Evolutionary conservation across 2,113 vertebrate species (phyloP).

Genomic region (Myodes glareolus): DNA sequence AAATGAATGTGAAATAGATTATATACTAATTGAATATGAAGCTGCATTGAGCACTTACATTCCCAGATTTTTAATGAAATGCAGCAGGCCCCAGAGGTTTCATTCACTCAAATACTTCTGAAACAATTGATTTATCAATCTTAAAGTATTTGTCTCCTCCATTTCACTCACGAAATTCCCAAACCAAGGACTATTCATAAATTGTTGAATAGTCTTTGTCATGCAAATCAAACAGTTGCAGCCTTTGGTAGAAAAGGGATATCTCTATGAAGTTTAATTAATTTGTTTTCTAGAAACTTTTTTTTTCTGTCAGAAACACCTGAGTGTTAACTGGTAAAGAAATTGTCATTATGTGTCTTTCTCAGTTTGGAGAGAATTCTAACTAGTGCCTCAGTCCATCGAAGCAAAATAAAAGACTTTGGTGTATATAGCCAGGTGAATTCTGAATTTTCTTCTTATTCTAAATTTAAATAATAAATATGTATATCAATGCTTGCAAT

Average conservation of each 20-base stretch:
- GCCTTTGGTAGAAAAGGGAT: neutral
- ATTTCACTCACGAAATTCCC: neutral
- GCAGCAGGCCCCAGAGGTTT: neutral
- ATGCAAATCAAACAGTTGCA: neutral
- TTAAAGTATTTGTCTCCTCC: neutral
- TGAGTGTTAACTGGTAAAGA: neutral
- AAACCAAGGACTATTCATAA: neutral
- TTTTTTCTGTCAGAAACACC: neutral
- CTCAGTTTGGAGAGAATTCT: neutral
- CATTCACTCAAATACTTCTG: neutral
- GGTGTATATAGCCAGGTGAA: neutral
- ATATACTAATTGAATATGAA: neutral
- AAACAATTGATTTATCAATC: neutral
- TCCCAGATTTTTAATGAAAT: neutral
- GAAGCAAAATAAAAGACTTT: neutral
- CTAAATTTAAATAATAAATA: constrained; percentile 43
- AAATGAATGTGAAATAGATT: neutral
- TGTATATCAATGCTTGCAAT: neutral
- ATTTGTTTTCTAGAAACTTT: neutral
- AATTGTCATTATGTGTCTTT: neutral
- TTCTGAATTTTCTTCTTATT: neutral
- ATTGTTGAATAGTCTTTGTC: neutral
- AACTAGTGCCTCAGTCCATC: neutral
- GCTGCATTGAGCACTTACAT: neutral
- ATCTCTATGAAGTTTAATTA: neutral